Evolutionary conservation across 2,113 vertebrate genomes (phyloP), one percentile per base, ranked within the genome.

Genomic region (Rhabdornis inornatus): DNA sequence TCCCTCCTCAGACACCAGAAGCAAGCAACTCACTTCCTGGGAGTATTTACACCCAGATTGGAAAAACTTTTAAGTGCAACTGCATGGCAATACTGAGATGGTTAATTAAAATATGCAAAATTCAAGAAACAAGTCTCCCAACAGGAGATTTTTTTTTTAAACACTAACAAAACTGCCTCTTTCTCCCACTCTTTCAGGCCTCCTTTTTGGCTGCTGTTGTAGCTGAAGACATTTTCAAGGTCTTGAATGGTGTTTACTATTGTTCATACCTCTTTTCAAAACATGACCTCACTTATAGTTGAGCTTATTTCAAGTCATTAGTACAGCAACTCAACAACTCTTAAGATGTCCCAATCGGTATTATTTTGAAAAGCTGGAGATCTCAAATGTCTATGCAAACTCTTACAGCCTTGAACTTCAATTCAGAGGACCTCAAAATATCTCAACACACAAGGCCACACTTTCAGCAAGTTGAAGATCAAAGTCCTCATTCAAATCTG

Each of bases 251-350:
- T 90, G 72, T 96, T 95, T 92, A 83, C 79, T 75, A 96, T 89
- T 96, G 88, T 96, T 94, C 79, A 77, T 94, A 87, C 85, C 64
- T 70, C 92, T 94, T 94, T 95, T 92, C 88, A 96, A 96, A 91
- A 94, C 88, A 95, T 76, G 83, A 95, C 88, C 92, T 97, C 92
- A 95, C 80, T 93, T 93, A 86, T 40, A 95, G 91, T 86, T 90
- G 88, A 97, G 96, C 85, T 93, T 92, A 96, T 95, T 95, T 97
- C 89, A 84, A 96, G 92, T 95, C 85, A 94, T 96, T 96, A 96
- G 92, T 53, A 94, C 65, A 90, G 93, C 85, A 96, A 88, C 96
- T 97, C 95, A 96, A 90, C 90, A 93, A 92, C 95, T 87, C 95
- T 96, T 93, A 93, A 89, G 69, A 92, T 57, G 79, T 60, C 76